phyloP scores from a whole-genome alignment of 2,888 invertebrate genomes.

The Litoditis marina region DNA sequence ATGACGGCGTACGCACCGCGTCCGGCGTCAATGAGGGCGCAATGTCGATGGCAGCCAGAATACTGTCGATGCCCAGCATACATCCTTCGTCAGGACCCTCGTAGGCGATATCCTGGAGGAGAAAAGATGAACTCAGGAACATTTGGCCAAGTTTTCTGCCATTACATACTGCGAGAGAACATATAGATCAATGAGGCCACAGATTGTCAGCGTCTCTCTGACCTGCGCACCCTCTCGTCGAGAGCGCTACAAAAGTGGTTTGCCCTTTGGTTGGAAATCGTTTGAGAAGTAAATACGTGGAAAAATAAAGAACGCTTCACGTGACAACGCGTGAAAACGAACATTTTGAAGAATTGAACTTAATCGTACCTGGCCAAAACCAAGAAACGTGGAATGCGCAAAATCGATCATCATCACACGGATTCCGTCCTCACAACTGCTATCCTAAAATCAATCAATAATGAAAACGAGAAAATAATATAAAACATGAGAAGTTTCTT shows the following conservation, averaged over 20 bases:
- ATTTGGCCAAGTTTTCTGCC: neutral
- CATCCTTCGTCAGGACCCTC: constrained; percentile 55
- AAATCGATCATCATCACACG: constrained; percentile 94
- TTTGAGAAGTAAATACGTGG: too few relatives aligned
- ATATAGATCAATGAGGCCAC: too few relatives aligned
- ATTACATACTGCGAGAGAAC: neutral
- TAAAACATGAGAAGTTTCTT: constrained; percentile 8
- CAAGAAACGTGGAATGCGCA: constrained; percentile 71
- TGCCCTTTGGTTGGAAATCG: too few relatives aligned
- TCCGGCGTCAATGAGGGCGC: too few relatives aligned
- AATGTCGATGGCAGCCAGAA: constrained; percentile 34
- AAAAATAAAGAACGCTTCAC: too few relatives aligned
- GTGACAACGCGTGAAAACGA: too few relatives aligned
- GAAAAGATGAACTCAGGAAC: too few relatives aligned
- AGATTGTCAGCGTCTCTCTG: too few relatives aligned
- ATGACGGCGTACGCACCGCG: too few relatives aligned
- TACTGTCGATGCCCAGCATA: constrained; percentile 51
- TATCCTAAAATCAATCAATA: constrained; percentile 16
- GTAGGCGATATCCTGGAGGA: constrained; percentile 45
- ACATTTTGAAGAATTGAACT: too few relatives aligned
- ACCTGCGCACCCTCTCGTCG: too few relatives aligned
- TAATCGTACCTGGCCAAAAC: constrained; percentile 42
- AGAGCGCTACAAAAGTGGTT: too few relatives aligned
- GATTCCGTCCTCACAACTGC: constrained; percentile 30
- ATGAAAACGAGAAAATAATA: neutral